phyloP scores from a whole-genome alignment of 2,797 vertebrate species.

The Oryzias dopingdopingensis region DNA sequence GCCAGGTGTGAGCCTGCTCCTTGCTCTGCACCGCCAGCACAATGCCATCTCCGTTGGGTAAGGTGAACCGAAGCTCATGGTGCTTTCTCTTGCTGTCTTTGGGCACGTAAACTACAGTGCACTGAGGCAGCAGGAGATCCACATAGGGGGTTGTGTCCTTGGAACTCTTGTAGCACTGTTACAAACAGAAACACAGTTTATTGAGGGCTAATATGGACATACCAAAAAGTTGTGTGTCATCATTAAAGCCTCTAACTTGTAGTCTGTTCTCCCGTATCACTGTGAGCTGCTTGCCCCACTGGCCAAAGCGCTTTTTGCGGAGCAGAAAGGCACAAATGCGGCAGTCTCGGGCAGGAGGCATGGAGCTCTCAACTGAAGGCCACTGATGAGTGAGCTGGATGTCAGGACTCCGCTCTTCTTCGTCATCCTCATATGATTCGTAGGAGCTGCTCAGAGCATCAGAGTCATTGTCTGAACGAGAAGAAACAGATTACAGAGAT shows the following conservation, averaged over 20 bases:
- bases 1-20: slow-evolving; percentile 95
- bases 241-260: slow-evolving; percentile 76
- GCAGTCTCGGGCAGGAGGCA: slow-evolving; percentile 90
- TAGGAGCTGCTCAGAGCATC: slow-evolving; percentile 97
- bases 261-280: slow-evolving; percentile 91
- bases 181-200: background rate
- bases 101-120: slow-evolving; percentile 87
- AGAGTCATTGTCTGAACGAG: slow-evolving; percentile 89
- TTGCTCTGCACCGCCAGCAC: slow-evolving; percentile 94
- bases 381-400: slow-evolving; percentile 86
- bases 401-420: slow-evolving; percentile 81
- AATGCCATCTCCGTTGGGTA: slow-evolving; percentile 85
- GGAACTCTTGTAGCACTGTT: slow-evolving; percentile 95
- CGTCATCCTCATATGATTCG: slow-evolving; percentile 96
- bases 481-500: background rate
- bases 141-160: slow-evolving; percentile 89
- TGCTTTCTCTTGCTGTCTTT: slow-evolving; percentile 95
- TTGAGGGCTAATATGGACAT: accelerated
- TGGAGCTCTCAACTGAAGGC: slow-evolving; percentile 92
- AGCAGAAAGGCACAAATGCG: slow-evolving; percentile 93
- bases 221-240: no score
- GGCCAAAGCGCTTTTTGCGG: slow-evolving; percentile 96
- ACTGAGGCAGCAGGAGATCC: slow-evolving; percentile 84
- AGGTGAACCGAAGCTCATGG: slow-evolving; percentile 91
- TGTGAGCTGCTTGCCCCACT: slow-evolving; percentile 97